These are phyloP conservation scores for Phortica okadai DNA, from an alignment of 2,888 invertebrate species.

Conservation along the genomic window DNA sequence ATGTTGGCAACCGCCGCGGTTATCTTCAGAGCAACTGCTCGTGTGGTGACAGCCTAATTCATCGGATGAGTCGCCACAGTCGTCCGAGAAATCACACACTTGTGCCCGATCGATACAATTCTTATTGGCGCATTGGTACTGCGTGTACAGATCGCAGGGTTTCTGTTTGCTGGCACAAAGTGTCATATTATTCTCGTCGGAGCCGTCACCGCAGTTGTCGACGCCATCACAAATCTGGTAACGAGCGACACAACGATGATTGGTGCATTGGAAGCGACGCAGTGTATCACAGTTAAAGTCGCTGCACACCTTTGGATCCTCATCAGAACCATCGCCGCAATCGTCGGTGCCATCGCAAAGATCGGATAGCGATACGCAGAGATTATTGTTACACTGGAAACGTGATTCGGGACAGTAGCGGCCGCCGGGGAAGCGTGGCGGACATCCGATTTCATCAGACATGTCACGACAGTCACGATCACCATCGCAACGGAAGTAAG, in stretches of 20 bases:
- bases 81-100: conserved; percentile 92
- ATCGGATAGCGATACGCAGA: conserved; percentile 93
- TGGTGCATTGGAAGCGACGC: conserved; percentile 91
- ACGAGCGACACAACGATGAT: conserved; percentile 89
- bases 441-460: conserved; percentile 93
- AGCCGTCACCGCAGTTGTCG: conserved; percentile 96
- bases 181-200: conserved; percentile 96
- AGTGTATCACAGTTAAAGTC: conserved; percentile 91
- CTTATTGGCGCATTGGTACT: conserved; percentile 92
- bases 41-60: conserved; percentile 91
- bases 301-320: conserved; percentile 86
- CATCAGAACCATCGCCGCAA: conserved; percentile 94
- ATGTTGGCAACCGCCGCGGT: conserved; percentile 92
- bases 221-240: conserved; percentile 94
- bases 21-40: conserved; percentile 79
- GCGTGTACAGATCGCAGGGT: conserved; percentile 86
- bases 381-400: conserved; percentile 94
- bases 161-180: conserved; percentile 86
- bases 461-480: conserved; percentile 92
- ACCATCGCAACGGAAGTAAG: conserved; percentile 92
- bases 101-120: conserved; percentile 87
- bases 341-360: conserved; percentile 95
- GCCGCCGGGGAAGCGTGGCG: conserved; percentile 91
- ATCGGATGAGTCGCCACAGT: conserved; percentile 93
- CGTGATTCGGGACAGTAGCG: conserved; percentile 92